Evolutionary conservation across 53 echinoderm and acorn worm species (phyloP).

Genomic region (Hippasteria phrygiana): DNA sequence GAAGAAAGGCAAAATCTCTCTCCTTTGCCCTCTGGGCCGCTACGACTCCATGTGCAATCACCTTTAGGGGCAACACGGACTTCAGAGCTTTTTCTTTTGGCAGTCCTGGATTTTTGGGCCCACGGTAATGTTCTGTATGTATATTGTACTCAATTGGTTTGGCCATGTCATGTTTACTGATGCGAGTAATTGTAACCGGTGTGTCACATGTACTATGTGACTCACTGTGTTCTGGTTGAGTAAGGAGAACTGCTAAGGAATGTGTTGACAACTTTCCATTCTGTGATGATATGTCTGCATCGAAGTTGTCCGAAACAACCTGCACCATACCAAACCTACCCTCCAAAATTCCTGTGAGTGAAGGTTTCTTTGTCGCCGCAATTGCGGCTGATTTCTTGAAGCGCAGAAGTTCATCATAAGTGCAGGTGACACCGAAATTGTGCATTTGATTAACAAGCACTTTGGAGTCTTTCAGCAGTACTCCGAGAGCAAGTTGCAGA

Average conservation of each 20-base stretch:
- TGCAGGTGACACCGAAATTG: constrained; percentile 69
- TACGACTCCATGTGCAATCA: constrained; percentile 53
- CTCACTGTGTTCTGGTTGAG: constrained; percentile 59
- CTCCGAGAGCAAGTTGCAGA: constrained; percentile 56
- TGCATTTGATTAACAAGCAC: constrained; percentile 53
- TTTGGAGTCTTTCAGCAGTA: constrained; percentile 62
- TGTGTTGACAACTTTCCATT: constrained; percentile 67
- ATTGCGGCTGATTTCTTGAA: constrained; percentile 70
- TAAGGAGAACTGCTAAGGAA: constrained; percentile 74
- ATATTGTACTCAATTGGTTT: constrained; percentile 54
- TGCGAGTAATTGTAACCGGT: no score
- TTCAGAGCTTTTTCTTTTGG: constrained; percentile 17
- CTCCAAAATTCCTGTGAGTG: constrained; percentile 41
- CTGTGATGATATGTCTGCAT: constrained; percentile 73
- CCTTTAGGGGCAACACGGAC: constrained; percentile 51
- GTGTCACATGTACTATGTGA: constrained; percentile 23
- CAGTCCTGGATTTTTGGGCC: constrained; percentile 18
- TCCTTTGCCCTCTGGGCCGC: constrained; percentile 52
- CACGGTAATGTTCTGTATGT: constrained; percentile 31
- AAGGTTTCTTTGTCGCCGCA: constrained; percentile 43
- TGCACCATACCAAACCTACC: constrained; percentile 67
- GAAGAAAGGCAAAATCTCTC: constrained; percentile 27
- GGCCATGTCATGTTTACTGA: constrained; percentile 51
- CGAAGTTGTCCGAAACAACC: constrained; percentile 72
- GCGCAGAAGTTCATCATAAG: constrained; percentile 62